Percentiles rank a stretch among this genome's conserved stretches.
Conservation (phyloP, 2,888 invertebrate genomes). For the Mimumesa dahlbomi region DNA sequence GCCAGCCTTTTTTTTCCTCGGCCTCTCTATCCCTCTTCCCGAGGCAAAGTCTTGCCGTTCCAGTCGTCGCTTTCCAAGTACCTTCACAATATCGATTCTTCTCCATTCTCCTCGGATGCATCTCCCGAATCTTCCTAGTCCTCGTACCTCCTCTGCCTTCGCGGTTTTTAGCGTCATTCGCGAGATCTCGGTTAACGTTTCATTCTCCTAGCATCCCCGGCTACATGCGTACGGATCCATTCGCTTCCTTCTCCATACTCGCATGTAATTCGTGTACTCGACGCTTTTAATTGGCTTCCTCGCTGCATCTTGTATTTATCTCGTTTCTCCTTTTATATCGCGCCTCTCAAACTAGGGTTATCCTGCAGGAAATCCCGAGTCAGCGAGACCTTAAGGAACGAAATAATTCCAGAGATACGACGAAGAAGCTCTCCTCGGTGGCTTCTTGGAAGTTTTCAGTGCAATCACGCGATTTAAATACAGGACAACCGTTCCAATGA, state of each 20-base stretch:
- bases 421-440: too few species aligned
- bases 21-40: constrained; percentile 8
- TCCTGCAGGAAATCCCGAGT: background rate
- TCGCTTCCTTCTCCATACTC: background rate
- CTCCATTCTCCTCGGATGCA: constrained; percentile 22
- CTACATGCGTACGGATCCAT: background rate
- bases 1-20: constrained; percentile 29
- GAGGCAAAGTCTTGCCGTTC: constrained; percentile 11
- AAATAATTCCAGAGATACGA: constrained; percentile 24
- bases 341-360: too few species aligned
- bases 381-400: constrained; percentile 3
- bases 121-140: constrained; percentile 17
- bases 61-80: constrained; percentile 35
- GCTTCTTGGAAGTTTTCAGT: constrained; percentile 14
- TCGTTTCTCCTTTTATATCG: too few species aligned
- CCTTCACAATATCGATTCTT: constrained; percentile 58
- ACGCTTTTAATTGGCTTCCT: too few species aligned
- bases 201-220: constrained; percentile 11
- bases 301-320: too few species aligned
- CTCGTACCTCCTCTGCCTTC: constrained; percentile 24
- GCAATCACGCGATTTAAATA: constrained; percentile 25
- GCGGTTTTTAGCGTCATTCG: constrained; percentile 16
- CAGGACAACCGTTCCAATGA: constrained; percentile 24
- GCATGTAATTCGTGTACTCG: too few species aligned
- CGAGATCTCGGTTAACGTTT: constrained; percentile 24